These are phyloP conservation scores for Mythimna impura DNA, from an alignment of 2,888 invertebrate species.

Conservation along the genomic window DNA sequence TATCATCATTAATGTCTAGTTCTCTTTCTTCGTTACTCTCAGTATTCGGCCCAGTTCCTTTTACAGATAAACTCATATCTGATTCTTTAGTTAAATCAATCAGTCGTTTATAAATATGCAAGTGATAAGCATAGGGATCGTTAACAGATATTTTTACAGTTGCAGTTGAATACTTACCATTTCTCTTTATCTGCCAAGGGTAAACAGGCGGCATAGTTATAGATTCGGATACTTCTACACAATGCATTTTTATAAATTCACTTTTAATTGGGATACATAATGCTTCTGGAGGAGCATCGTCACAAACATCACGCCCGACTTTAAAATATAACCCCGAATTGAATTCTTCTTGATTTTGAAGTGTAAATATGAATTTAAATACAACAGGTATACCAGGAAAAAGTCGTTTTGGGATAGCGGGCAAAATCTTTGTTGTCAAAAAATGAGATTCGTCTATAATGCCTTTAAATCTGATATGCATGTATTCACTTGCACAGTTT, in stretches of 20 bases:
- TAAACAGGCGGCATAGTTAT: slow-evolving; percentile 77
- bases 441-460: slow-evolving; percentile 74
- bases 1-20: neutral
- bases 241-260: slow-evolving; percentile 61
- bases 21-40: slow-evolving; percentile 68
- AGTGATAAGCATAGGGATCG: slow-evolving; percentile 72
- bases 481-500: slow-evolving; percentile 73
- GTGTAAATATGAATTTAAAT: slow-evolving; percentile 74
- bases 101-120: slow-evolving; percentile 74
- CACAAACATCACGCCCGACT: slow-evolving; percentile 70
- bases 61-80: slow-evolving; percentile 63
- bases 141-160: slow-evolving; percentile 68
- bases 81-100: slow-evolving; percentile 65
- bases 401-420: slow-evolving; percentile 73
- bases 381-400: slow-evolving; percentile 77
- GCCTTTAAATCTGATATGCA: slow-evolving; percentile 75
- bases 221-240: slow-evolving; percentile 70
- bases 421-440: slow-evolving; percentile 70
- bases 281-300: slow-evolving; percentile 67
- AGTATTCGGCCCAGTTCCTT: slow-evolving; percentile 66
- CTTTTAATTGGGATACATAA: slow-evolving; percentile 75
- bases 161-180: slow-evolving; percentile 72
- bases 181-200: slow-evolving; percentile 77
- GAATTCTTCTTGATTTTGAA: slow-evolving; percentile 71
- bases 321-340: slow-evolving; percentile 75